Conservation (phyloP, 2,113 vertebrate genomes). For the Myrmophylax atrothorax region DNA sequence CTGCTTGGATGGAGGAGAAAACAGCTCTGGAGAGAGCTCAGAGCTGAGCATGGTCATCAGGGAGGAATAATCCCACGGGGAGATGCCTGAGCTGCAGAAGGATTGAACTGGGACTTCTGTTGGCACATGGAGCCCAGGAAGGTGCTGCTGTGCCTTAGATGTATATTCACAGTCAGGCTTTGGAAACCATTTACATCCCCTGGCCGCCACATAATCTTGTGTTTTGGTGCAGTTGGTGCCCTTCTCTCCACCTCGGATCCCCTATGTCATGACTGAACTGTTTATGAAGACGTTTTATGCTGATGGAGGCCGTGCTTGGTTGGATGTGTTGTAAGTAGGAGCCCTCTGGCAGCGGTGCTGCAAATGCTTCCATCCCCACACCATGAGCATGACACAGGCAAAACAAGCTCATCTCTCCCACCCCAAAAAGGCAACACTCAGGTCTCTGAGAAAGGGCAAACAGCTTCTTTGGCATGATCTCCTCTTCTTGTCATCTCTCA, state of each 20-base stretch:
- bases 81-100: neutral
- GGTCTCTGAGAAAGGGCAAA: neutral
- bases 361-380: rapidly evolving
- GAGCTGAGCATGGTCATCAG: rapidly evolving
- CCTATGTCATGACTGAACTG: slow-evolving; percentile 61
- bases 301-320: slow-evolving; percentile 69
- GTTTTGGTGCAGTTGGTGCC: slow-evolving; percentile 80
- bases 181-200: neutral
- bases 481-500: slow-evolving; percentile 44
- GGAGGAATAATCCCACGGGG: neutral
- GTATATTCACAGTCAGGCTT: neutral
- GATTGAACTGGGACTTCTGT: neutral
- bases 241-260: slow-evolving; percentile 74
- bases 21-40: neutral
- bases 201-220: neutral
- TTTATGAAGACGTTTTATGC: slow-evolving; percentile 60
- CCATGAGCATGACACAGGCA: neutral
- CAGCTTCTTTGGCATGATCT: neutral
- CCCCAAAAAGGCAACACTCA: neutral
- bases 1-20: neutral
- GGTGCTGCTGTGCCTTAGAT: neutral
- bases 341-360: neutral
- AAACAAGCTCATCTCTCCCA: neutral
- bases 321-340: slow-evolving; percentile 53
- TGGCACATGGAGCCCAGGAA: neutral